Percentiles rank a stretch among this genome's conserved stretches.
phyloP scores from a whole-genome alignment of 2,113 vertebrate species.

The Panthera tigris region DNA sequence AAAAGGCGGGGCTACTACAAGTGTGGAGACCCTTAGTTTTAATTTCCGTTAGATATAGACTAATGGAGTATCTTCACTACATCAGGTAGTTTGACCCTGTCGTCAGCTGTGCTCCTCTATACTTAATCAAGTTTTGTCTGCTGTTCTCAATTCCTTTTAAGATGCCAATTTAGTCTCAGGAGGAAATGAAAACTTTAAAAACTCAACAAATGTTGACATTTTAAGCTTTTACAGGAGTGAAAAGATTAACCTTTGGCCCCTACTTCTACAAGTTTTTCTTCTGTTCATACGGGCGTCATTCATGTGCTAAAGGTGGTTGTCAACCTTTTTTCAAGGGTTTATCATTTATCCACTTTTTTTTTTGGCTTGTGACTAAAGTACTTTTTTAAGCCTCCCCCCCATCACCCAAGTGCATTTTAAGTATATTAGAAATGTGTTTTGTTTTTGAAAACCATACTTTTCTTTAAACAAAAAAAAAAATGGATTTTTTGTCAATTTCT shows the following conservation, averaged over 20 bases:
- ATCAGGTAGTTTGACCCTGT: background rate
- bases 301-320: background rate
- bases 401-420: background rate
- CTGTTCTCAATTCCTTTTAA: background rate
- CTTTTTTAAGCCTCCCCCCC: background rate
- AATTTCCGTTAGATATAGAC: background rate
- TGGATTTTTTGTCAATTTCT: background rate
- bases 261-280: background rate
- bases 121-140: background rate
- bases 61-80: background rate
- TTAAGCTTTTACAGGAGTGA: slow-evolving; percentile 45
- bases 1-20: background rate
- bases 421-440: slow-evolving; percentile 1
- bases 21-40: background rate
- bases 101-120: background rate
- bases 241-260: slow-evolving; percentile 41
- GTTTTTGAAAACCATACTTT: background rate
- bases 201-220: slow-evolving; percentile 33
- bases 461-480: background rate
- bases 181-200: slow-evolving; percentile 50
- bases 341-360: background rate
- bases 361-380: background rate
- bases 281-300: background rate
- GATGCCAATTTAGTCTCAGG: background rate
- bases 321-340: slow-evolving; percentile 36